Conservation (phyloP, 2,113 vertebrate genomes). For the Calonectris borealis region DNA sequence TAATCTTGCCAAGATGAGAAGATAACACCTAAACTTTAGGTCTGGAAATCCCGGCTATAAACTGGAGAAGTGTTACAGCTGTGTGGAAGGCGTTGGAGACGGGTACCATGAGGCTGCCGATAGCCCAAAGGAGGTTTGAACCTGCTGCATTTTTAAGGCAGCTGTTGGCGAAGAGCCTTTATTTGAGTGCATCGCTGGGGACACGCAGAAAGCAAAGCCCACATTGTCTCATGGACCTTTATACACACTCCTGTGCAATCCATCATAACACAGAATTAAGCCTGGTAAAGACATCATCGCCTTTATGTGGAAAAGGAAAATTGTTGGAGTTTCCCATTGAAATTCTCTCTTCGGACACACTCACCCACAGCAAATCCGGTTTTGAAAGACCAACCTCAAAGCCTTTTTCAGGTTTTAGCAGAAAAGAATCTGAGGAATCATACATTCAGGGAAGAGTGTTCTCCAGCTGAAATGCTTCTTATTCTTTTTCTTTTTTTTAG, state of each 20-base stretch:
- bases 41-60: not conserved
- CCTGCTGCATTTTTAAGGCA: not conserved
- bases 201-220: not conserved
- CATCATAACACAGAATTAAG: not conserved
- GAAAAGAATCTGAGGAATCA: not conserved
- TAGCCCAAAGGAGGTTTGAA: not conserved
- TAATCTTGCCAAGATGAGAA: not conserved
- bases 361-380: not conserved
- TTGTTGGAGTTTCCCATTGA: not conserved
- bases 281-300: accelerated
- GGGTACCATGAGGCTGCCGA: not conserved
- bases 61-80: not conserved
- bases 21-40: not conserved
- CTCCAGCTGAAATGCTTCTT: not conserved
- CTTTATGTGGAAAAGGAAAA: not conserved
- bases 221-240: accelerated
- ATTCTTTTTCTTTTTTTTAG: not conserved
- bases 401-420: not conserved
- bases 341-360: not conserved
- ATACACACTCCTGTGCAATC: not conserved
- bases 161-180: too few relatives aligned
- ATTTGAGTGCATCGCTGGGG: accelerated
- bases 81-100: not conserved
- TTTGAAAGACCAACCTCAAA: not conserved
- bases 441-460: not conserved